These are phyloP conservation scores for Caloenas nicobarica DNA, from an alignment of 2,113 vertebrate species.

Conservation along the genomic window DNA sequence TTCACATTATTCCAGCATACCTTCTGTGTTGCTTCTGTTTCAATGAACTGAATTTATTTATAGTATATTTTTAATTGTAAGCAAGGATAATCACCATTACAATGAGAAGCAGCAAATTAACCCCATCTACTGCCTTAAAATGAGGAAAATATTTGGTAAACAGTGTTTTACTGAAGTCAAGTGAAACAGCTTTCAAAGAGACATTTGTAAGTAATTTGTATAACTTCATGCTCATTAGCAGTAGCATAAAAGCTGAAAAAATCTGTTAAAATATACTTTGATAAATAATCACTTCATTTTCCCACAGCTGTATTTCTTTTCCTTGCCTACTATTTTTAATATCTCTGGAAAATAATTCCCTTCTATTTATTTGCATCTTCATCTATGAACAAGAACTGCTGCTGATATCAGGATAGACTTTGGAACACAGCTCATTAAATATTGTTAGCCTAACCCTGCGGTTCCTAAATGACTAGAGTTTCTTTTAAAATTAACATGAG, in stretches of 20 bases:
- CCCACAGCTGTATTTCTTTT: background rate
- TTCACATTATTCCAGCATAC: constrained; percentile 49
- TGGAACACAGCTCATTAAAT: background rate
- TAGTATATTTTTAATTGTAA: constrained; percentile 23
- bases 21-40: constrained; percentile 41
- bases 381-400: background rate
- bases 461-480: background rate
- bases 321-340: background rate
- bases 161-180: background rate
- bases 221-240: background rate
- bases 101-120: constrained; percentile 53
- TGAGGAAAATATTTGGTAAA: constrained; percentile 35
- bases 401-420: background rate
- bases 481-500: background rate
- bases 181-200: constrained; percentile 46
- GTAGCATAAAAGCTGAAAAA: background rate
- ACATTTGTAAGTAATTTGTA: background rate
- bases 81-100: constrained; percentile 39
- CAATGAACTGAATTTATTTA: constrained; percentile 38
- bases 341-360: background rate
- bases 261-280: background rate
- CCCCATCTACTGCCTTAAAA: constrained; percentile 16
- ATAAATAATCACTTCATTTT: background rate
- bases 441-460: background rate
- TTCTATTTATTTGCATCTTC: background rate